Base-by-base conservation (phyloP, 2,113 vertebrate species). In the Pelodiscus sinensis region DNA sequence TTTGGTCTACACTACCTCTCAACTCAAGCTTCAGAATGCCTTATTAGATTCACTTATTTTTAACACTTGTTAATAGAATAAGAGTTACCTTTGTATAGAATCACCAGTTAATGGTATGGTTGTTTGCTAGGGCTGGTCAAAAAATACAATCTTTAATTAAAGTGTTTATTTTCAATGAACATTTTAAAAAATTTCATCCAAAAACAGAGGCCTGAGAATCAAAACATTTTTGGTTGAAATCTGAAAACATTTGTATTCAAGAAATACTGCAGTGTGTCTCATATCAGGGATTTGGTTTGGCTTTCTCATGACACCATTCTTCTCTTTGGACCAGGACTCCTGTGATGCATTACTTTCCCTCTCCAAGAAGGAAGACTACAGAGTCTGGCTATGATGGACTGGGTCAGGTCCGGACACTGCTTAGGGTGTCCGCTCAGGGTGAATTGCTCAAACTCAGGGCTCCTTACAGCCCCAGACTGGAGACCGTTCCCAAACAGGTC, bases 271-370 rank as follows among this genome's bases (percentile, higher is more conserved):
- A 89, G 79, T 21, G 90, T 35, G 68, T 92, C 54, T 86, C n/a
- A 57, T 86, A 29, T 68, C 86, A 62, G 84, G 84, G n/a, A 83
- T 65, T 82, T 24, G 85, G 80, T 2, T 68, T 73, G 38, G 88
- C 95, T 96, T 95, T 73, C 84, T 94, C 80, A 87, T 73, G 83
- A 8, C 18, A 55, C 31, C 44, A 73, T 85, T 90, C 83, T 58
- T 94, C 89, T 85, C 92, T 79, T 56, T 88, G 78, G 80, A 75
- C 38, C 11, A 25, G 35, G 73, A 25, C 35, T 75, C 73, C 22
- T 44, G 12, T 25, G 38, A 12, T 75, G 22, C 38, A 75, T 3
- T 14, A 24, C 35, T 24, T 44, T 9, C 71, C 71, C 71, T 44
- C 10, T 21, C 10, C 21, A 24, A 13, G 35, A 75, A 75, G 35